Evolutionary conservation across 2,888 invertebrate species (phyloP), one percentile per base, ranked within the genome.

Genomic region (Drosophila niveifrons): DNA sequence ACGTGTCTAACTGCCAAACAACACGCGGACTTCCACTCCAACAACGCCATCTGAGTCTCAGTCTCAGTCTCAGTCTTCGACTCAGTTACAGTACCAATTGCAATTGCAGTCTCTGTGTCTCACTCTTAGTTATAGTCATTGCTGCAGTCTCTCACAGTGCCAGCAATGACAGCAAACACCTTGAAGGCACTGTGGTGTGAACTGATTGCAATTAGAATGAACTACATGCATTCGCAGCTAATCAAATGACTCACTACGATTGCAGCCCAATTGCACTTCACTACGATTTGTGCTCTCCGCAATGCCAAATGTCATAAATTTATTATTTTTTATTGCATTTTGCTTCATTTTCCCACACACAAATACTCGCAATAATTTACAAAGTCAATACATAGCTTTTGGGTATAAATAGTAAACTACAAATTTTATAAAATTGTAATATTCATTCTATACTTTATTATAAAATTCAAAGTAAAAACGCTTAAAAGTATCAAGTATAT

Each of bases 1-100:
- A 80, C 76, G 76, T 72, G 75, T 75, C 71, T 75, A 66, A 68
- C 66, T 80, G 76, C 61, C 75, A 66, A 64, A 66, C 66, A 70
- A 65, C 78, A 78, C 78, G 74, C 81, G 65, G 78, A 68, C 68
- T 53, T 50, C 36, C 39, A 51, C 39, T 48, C 44, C 51, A 43
- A 48, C 15, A 43, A 43, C n/a, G 13, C 56, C 17, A 15, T 29
- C 39, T 11, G 6, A 47, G 57, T 28, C 47, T 9, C 34, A 47
- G 55, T 18, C 46, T 18, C 13, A 51, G 48, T 31, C 44, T 4
- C 13, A 47, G 61, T 52, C 44, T 29, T 9, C 44, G 59, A 23
- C 34, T 29, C n/a, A 41, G 50, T 48, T 10, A 2, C 50, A 28
- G 23, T 31, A n/a, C 18, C 6, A 52, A 52, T 44, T 36, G n/a